Evolutionary conservation across 1,140 invertebrate species (phyloP).

Genomic region (Rhagoletis zephyria): DNA sequence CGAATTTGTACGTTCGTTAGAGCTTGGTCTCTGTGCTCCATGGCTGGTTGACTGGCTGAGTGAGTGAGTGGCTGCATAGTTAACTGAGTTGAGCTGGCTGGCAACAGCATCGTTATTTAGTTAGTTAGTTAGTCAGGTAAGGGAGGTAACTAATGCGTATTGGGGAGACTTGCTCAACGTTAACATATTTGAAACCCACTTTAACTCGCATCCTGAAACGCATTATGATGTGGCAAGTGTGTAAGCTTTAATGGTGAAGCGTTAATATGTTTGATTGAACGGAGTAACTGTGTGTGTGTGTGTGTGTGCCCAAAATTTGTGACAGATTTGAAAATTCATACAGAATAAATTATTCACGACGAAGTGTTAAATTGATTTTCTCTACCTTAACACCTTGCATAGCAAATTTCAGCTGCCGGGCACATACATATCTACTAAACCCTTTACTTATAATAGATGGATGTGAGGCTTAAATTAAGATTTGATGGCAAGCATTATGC

Average conservation of each 20-base stretch:
- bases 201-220: background rate
- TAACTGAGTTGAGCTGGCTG: background rate
- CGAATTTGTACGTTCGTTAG: conserved; percentile 43
- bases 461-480: background rate
- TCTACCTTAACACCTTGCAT: background rate
- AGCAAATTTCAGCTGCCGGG: background rate
- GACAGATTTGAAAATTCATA: conserved; percentile 53
- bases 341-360: conserved; percentile 50
- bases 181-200: conserved; percentile 23
- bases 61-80: background rate
- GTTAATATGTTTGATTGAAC: background rate
- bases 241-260: background rate
- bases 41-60: background rate
- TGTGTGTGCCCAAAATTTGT: background rate
- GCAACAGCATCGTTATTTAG: background rate
- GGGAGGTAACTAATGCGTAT: background rate
- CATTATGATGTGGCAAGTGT: background rate
- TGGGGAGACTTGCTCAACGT: background rate
- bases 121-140: conserved; percentile 13
- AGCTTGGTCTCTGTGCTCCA: background rate
- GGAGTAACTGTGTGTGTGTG: background rate
- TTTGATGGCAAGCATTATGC: background rate
- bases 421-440: background rate
- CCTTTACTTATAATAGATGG: background rate
- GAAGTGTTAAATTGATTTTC: conserved; percentile 53